Evolutionary conservation across 2,797 vertebrate species (phyloP).

Genomic region (Glossophaga mutica): DNA sequence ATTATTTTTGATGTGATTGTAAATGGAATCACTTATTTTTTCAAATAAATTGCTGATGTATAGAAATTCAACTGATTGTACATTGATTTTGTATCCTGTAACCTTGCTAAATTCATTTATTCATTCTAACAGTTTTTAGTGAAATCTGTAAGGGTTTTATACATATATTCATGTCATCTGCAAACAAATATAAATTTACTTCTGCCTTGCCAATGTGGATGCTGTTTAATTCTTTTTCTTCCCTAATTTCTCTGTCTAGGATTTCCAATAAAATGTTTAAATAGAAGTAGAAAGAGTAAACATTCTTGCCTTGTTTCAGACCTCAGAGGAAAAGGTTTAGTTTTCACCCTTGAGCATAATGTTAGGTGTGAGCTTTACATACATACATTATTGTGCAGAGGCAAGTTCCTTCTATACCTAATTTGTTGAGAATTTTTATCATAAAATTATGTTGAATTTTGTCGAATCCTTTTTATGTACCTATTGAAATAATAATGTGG

Average conservation of each 20-base stretch:
- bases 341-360: background rate
- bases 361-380: background rate
- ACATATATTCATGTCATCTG: background rate
- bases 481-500: background rate
- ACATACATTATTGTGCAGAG: background rate
- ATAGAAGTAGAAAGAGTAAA: background rate
- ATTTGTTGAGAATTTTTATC: background rate
- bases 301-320: background rate
- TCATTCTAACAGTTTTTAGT: background rate
- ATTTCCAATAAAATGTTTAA: background rate
- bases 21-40: background rate
- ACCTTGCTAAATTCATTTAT: background rate
- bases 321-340: background rate
- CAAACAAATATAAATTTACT: background rate
- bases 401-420: background rate
- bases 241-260: background rate
- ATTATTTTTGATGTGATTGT: background rate
- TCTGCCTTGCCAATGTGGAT: background rate
- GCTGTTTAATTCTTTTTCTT: background rate
- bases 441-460: background rate
- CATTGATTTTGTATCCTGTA: background rate
- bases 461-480: background rate
- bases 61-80: background rate
- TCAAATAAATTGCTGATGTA: background rate
- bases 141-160: background rate